Evolutionary conservation across 2,113 vertebrate species (phyloP).

Genomic region (Percopsis transmontana): DNA sequence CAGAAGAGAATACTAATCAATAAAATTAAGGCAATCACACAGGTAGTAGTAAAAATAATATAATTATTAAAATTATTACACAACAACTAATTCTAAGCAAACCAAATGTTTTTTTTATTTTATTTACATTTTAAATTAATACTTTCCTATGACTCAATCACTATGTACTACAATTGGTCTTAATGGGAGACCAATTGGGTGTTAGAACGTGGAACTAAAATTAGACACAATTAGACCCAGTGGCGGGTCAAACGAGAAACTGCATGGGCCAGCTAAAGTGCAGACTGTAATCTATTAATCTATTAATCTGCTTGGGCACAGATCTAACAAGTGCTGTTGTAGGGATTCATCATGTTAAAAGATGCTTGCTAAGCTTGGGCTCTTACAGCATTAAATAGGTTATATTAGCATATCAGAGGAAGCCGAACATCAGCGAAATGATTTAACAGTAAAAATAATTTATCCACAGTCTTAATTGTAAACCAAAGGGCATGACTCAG

Average conservation of each 20-base stretch:
- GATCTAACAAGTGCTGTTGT: slow-evolving; percentile 15
- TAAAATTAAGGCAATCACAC: too few species aligned
- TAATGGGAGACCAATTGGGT: slow-evolving; percentile 30
- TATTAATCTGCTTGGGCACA: slow-evolving; percentile 46
- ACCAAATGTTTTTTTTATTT: too few species aligned
- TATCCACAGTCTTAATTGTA: too few species aligned
- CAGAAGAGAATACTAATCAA: slow-evolving; percentile 2
- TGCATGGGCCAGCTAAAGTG: slow-evolving; percentile 27
- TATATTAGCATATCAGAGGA: not conserved
- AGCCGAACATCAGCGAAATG: not conserved
- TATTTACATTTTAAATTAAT: not conserved
- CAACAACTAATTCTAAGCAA: too few species aligned
- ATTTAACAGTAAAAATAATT: not conserved
- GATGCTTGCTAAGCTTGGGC: slow-evolving; percentile 16
- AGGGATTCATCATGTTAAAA: slow-evolving; percentile 34
- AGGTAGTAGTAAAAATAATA: not conserved
- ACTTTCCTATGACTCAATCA: slow-evolving; percentile 9
- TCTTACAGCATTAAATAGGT: slow-evolving; percentile 1
- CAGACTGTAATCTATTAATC: slow-evolving; percentile 44
- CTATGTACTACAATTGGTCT: slow-evolving; percentile 38
- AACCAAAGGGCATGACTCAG: too few species aligned
- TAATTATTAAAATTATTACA: not conserved
- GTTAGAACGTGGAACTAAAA: slow-evolving; percentile 53
- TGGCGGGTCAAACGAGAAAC: slow-evolving; percentile 34
- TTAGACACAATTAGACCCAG: slow-evolving; percentile 60